Evolutionary conservation across 2,888 invertebrate species (phyloP).

Genomic region (Melanophora roralis): DNA sequence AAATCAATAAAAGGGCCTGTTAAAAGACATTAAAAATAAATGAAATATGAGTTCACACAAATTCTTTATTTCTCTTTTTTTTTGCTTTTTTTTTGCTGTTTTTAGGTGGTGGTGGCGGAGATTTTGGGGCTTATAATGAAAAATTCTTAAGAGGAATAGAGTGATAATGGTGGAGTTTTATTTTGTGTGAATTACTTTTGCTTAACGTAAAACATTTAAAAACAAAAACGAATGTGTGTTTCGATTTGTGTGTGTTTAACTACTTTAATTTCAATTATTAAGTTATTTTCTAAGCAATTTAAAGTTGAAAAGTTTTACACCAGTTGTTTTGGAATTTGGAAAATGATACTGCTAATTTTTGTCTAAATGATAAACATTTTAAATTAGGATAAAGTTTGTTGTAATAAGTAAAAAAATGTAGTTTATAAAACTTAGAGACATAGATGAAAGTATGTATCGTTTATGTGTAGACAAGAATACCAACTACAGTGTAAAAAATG

Average conservation of each 20-base stretch:
- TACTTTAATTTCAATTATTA: slow-evolving; percentile 22
- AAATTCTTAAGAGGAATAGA: slow-evolving; percentile 6
- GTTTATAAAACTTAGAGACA: too few species aligned
- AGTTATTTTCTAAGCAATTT: slow-evolving; percentile 27
- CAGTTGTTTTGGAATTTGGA: too few species aligned
- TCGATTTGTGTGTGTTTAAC: background rate
- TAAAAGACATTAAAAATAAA: slow-evolving; percentile 46
- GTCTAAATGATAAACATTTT: background rate
- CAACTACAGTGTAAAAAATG: too few species aligned
- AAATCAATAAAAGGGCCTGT: slow-evolving; percentile 59
- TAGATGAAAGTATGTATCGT: too few species aligned
- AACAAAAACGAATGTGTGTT: background rate
- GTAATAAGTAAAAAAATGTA: too few species aligned
- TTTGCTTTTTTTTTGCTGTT: background rate
- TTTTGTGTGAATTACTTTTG: slow-evolving; percentile 19
- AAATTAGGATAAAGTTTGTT: background rate
- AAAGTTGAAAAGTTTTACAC: slow-evolving; percentile 32
- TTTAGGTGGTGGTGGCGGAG: background rate
- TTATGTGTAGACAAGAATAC: too few species aligned
- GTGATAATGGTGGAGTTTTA: slow-evolving; percentile 35
- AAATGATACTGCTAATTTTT: background rate
- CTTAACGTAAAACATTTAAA: background rate
- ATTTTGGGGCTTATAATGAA: background rate
- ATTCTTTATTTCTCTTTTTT: slow-evolving; percentile 22
- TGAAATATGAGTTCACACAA: slow-evolving; percentile 35